Evolutionary conservation across 2,113 vertebrate genomes (phyloP).

Genomic region (Zapornia atra): DNA sequence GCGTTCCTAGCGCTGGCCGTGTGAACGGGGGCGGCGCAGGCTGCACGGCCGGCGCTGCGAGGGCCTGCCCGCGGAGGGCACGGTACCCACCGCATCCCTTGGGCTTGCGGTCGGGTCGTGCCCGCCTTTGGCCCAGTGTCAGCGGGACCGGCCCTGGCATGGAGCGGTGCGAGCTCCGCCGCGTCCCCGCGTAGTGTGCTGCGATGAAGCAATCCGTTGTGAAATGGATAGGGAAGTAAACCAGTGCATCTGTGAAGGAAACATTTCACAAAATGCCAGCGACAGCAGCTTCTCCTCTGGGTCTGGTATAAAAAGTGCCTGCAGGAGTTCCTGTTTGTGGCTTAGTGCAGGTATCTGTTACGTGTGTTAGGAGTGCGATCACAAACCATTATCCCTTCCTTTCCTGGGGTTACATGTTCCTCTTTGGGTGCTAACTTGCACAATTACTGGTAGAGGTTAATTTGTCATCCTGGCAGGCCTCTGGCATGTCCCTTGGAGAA

Average conservation of each 20-base stretch:
- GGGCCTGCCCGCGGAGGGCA: neutral
- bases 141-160: neutral
- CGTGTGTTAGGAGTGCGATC: fast-evolving
- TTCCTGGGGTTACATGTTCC: fast-evolving
- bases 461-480: neutral
- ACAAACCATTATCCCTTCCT: neutral
- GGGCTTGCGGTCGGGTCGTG: no score
- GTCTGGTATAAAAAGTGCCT: fast-evolving
- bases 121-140: neutral
- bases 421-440: neutral
- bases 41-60: neutral
- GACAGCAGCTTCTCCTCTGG: neutral
- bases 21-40: no score
- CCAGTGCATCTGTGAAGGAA: neutral
- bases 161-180: neutral
- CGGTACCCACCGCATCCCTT: no score
- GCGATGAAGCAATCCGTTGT: slow-evolving; percentile 22
- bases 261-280: slow-evolving; percentile 19
- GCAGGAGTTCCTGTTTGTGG: neutral
- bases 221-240: slow-evolving; percentile 60
- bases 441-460: fast-evolving
- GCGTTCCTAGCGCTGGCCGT: fast-evolving
- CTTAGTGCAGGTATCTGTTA: fast-evolving
- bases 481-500: neutral
- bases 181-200: fast-evolving